Percentiles rank a stretch among this genome's conserved stretches.
phyloP scores from a whole-genome alignment of 2,888 invertebrate genomes.

The Onchidella celtica region DNA sequence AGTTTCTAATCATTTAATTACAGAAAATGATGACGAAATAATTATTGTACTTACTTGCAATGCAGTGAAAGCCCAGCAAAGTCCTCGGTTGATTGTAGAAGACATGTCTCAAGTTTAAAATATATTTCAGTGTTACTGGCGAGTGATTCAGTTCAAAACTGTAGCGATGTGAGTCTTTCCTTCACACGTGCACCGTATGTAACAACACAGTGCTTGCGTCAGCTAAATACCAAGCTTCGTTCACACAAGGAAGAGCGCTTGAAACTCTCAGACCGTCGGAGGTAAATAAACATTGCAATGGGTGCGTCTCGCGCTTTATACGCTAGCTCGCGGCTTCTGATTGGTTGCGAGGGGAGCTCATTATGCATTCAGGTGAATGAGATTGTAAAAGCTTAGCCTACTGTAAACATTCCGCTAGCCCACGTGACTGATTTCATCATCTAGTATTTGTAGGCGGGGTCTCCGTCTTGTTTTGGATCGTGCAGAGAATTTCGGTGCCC shows the following conservation, averaged over 20 bases:
- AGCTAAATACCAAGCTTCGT: neutral
- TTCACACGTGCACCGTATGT: neutral
- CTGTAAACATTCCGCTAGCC: no score
- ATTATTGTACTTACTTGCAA: slow-evolving; percentile 30
- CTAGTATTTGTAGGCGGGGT: no score
- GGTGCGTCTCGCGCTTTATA: neutral
- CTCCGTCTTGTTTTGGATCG: no score
- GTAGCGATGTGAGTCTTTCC: no score
- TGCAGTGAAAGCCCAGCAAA: slow-evolving; percentile 29
- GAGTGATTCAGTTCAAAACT: no score
- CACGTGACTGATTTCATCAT: no score
- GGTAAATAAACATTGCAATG: neutral
- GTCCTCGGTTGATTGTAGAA: slow-evolving; percentile 9
- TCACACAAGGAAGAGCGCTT: neutral
- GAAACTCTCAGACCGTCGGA: neutral
- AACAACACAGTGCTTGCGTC: neutral
- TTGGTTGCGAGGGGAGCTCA: neutral
- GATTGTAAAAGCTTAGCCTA: neutral
- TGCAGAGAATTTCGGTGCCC: no score
- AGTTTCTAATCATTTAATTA: neutral
- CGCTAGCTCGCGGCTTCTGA: neutral
- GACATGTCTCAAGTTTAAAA: slow-evolving; percentile 11
- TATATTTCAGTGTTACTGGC: no score
- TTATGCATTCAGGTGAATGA: neutral
- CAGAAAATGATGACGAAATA: no score